Conservation (phyloP, 2,888 invertebrate genomes). For the Halictus quadricinctus region DNA sequence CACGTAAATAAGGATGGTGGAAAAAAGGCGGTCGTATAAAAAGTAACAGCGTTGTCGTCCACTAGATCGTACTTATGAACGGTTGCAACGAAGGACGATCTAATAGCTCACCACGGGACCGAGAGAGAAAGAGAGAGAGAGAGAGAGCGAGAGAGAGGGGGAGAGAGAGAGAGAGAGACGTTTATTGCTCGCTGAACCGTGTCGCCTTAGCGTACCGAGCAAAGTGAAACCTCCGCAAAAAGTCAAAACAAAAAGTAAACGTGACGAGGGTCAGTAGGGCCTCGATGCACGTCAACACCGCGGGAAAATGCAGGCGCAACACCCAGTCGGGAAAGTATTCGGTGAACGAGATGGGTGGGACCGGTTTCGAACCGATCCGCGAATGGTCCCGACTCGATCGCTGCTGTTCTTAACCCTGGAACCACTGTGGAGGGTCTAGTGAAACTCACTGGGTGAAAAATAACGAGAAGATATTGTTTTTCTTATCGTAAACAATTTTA, state of each 20-base stretch:
- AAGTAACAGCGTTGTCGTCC: constrained; percentile 50
- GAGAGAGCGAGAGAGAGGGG: not conserved
- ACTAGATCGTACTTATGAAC: constrained; percentile 55
- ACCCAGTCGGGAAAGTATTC: constrained; percentile 46
- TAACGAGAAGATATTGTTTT: not conserved
- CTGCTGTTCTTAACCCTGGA: not conserved
- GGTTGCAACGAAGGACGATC: constrained; percentile 49
- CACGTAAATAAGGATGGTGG: constrained; percentile 47
- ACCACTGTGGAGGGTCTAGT: not conserved
- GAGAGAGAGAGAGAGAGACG: constrained; percentile 13
- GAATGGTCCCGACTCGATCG: not conserved
- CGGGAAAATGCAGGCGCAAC: constrained; percentile 52
- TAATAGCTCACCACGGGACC: constrained; percentile 13
- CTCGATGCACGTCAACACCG: constrained; percentile 49
- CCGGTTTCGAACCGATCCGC: constrained; percentile 14
- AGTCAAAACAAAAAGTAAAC: constrained; percentile 49
- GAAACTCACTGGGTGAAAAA: not conserved
- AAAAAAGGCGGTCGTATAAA: constrained; percentile 41
- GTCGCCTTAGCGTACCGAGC: constrained; percentile 58
- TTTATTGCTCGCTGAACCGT: constrained; percentile 56
- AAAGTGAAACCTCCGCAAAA: constrained; percentile 54
- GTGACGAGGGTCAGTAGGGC: constrained; percentile 58
- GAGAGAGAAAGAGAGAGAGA: constrained; percentile 1
- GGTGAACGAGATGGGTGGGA: constrained; percentile 32
- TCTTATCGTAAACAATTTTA: not conserved